These are phyloP conservation scores for Chymomyza caudatula DNA, from an alignment of 2,888 invertebrate genomes.

Conservation along the genomic window DNA sequence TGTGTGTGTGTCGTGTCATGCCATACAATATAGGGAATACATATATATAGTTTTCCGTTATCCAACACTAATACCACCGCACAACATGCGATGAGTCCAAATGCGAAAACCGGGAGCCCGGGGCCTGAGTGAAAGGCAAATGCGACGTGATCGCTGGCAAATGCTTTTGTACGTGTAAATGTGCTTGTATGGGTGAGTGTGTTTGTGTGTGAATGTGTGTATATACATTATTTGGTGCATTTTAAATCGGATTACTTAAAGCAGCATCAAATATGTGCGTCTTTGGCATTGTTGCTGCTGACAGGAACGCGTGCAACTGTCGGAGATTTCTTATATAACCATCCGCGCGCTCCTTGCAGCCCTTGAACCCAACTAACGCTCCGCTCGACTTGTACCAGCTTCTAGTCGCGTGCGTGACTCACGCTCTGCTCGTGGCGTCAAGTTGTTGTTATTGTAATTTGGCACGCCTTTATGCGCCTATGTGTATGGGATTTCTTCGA, in stretches of 20 bases:
- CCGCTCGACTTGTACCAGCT: neutral
- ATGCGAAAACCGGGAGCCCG: neutral
- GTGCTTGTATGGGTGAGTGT: neutral
- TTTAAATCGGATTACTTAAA: constrained; percentile 68
- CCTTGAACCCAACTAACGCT: neutral
- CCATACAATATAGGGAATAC: constrained; percentile 30
- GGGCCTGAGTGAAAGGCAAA: neutral
- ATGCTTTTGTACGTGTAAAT: constrained; percentile 24
- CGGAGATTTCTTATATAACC: neutral
- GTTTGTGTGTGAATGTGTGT: neutral
- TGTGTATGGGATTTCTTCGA: neutral
- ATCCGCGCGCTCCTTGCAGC: no score
- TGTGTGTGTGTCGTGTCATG: no score
- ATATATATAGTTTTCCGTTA: constrained; percentile 55
- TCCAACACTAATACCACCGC: constrained; percentile 48
- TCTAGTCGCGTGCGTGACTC: constrained; percentile 2
- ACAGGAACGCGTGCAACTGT: neutral
- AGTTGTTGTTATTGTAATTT: neutral
- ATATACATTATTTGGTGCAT: constrained; percentile 53
- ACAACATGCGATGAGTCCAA: neutral
- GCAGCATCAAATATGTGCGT: constrained; percentile 43
- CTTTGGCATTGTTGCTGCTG: constrained; percentile 18
- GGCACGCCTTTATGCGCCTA: constrained; percentile 12
- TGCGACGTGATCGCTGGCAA: constrained; percentile 61
- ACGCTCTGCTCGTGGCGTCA: neutral